Evolutionary conservation across 1,140 invertebrate genomes (phyloP), one percentile per base, ranked within the genome.

Genomic region (Eurytemora carolleeae): DNA sequence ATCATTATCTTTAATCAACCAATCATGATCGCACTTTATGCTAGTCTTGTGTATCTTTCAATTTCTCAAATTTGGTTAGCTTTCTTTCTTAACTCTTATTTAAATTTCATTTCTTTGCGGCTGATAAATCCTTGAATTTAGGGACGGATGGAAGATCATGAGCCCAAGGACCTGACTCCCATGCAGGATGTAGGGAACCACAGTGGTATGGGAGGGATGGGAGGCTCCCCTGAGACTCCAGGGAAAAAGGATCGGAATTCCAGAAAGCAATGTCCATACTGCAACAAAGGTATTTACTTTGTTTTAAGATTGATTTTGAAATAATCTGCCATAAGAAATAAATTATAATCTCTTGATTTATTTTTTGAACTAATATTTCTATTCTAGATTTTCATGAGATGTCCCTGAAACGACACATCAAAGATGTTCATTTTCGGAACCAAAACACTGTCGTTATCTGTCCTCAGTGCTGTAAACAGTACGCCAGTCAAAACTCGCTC

Each of bases 391-490:
- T 62, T 22, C 60, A 62, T 20, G 60, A 62, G 21, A 62, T 62
- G 60, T 55, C 44, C 22, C 60, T 62, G 2, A 62, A 62, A 18
- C 55, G 60, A 54, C 60, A 62, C 55, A 62, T 62, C 16, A 62
- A 62, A 17, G 60, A 62, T 24, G 54, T 62, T 18, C 60, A 62
- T 54, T 56, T 62, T 24, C 18, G 52, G 53, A 62, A 56, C 52
- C 44, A 62, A 25, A 62, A 62, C 53, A 62, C 60, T n/a, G 58
- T 21, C 26, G 60, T 62, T 19, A 62, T 62, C 17, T 62, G 60
- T 25, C 60, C 60, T n/a, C 60, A 62, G 53, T 62, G 60, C 24
- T 57, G 55, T 25, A 62, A 62, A 25, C 60, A 62, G 53, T 62
- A 62, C 24, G 53, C 60, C 17, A 62, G 60, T 57, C 60, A 62